Evolutionary conservation across 2,888 invertebrate species (phyloP).

Genomic region (Lordiphosa andalusiaca): DNA sequence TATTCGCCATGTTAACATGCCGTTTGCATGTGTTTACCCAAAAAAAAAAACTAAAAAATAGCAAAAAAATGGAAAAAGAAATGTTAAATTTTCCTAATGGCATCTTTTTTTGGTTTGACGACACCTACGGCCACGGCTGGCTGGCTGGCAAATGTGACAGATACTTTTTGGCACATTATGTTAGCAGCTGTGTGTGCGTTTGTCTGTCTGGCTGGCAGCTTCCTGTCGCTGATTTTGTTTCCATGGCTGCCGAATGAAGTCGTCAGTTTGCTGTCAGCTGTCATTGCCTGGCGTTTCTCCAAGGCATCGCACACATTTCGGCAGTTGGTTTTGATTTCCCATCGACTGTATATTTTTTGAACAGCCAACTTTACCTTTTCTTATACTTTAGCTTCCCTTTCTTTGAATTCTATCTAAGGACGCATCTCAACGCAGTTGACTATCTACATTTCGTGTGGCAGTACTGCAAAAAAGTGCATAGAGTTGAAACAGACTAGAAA

Average conservation of each 20-base stretch:
- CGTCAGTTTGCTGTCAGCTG: constrained; percentile 15
- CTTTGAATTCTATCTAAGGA: too few species aligned
- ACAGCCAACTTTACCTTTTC: too few species aligned
- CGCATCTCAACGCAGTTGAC: too few species aligned
- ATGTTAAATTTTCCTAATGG: constrained; percentile 62
- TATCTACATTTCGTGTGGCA: too few species aligned
- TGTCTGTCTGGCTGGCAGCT: constrained; percentile 23
- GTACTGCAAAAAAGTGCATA: too few species aligned
- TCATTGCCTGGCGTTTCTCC: not conserved
- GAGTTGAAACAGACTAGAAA: too few species aligned
- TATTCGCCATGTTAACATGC: constrained; percentile 70
- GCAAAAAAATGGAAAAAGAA: constrained; percentile 3
- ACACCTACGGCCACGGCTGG: constrained; percentile 32
- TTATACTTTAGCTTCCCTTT: too few species aligned
- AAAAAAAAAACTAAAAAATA: constrained; percentile 16
- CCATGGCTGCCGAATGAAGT: constrained; percentile 22
- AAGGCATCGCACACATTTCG: not conserved
- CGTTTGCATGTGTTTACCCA: constrained; percentile 66
- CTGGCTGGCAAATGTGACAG: constrained; percentile 49
- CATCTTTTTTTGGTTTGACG: constrained; percentile 42
- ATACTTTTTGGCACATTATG: constrained; percentile 54
- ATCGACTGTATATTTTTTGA: too few species aligned
- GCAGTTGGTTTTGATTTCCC: constrained; percentile 2
- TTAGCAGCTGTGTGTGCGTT: constrained; percentile 26
- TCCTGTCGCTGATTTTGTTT: constrained; percentile 61